Evolutionary conservation across 2,797 vertebrate species (phyloP), one percentile per base, ranked within the genome.

Genomic region (Ficedula albicollis): DNA sequence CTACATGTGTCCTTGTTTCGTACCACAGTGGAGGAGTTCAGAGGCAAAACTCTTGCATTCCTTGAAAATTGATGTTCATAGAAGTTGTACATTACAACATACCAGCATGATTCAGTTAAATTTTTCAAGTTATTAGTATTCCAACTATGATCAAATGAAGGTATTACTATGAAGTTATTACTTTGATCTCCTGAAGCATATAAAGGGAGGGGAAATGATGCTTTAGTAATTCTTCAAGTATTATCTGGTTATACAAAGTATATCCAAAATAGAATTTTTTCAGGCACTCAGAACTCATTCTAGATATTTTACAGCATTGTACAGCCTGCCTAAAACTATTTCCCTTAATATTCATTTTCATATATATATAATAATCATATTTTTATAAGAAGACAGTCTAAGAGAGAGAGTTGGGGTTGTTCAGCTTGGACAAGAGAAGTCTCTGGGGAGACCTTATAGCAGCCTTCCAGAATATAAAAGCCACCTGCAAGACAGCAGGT

Each of bases 171-270:
- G 58, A 97, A 41, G 17, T 48, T 32, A 55, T 63, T 55, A 36
- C 6, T 48, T 96, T 16, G 58, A 90, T 51, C 66, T 98, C 26
- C 62, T 97, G 55, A 94, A 95, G 0, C 63, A 96, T 32, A 58
- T 80, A 55, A 90, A 94, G 27, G 11, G 18, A 10, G 73, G 9
- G 75, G 48, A 79, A 95, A 88, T 38, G 23, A 95, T 17, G 18
- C 91, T 17, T 95, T 86, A 30, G 92, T 96, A 4, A n/a, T 97
- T 73, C 76, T 98, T 23, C 94, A 97, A 85, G 82, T 96, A 38
- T 88, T 95, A 7, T 96, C 78, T 39, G 76, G 90, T 29, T 97
- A 96, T 30, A 51, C 84, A 77, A 95, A 68, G 16, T 90, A 44
- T n/a, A 52, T 96, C 59, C 80, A 89, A 75, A 87, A 92, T 4